Conservation (phyloP, 1,140 invertebrate genomes). For the Centruroides vittatus region DNA sequence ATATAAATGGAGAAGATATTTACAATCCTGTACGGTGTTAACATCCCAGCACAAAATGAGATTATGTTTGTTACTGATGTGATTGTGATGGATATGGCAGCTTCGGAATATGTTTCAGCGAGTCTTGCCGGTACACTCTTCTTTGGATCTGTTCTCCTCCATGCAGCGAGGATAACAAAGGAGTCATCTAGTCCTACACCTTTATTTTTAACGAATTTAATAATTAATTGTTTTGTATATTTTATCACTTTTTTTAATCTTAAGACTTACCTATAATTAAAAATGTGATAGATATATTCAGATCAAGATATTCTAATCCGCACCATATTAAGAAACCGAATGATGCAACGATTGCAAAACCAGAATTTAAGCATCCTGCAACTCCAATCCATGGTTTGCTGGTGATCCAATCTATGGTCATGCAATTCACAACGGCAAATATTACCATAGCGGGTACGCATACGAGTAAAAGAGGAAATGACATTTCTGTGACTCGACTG, state of each 20-base stretch:
- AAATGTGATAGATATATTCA: conserved; percentile 84
- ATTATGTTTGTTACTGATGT: conserved; percentile 95
- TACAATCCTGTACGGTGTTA: conserved; percentile 84
- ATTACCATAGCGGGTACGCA: conserved; percentile 70
- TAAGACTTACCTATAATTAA: conserved; percentile 73
- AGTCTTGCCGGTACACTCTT: conserved; percentile 67
- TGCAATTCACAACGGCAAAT: conserved; percentile 49
- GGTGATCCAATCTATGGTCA: conserved; percentile 67
- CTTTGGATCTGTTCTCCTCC: conserved; percentile 65
- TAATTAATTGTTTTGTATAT: too few relatives aligned
- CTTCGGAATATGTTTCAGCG: conserved; percentile 74
- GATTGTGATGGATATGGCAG: conserved; percentile 95
- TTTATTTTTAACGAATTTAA: conserved; percentile 26
- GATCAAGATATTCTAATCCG: conserved; percentile 84
- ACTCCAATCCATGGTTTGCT: conserved; percentile 78
- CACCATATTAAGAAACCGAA: conserved; percentile 80
- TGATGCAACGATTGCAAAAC: conserved; percentile 71
- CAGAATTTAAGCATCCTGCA: conserved; percentile 72
- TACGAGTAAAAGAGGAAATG: conserved; percentile 71
- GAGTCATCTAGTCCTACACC: conserved; percentile 95
- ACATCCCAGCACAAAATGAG: conserved; percentile 90
- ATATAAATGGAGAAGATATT: conserved; percentile 93
- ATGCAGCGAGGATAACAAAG: conserved; percentile 88
- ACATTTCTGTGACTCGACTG: conserved; percentile 45
- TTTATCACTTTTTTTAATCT: background rate